Percentiles rank a stretch among this genome's conserved stretches.
These are phyloP conservation scores for Nylanderia fulva DNA, from an alignment of 1,140 invertebrate species.

Conservation along the genomic window DNA sequence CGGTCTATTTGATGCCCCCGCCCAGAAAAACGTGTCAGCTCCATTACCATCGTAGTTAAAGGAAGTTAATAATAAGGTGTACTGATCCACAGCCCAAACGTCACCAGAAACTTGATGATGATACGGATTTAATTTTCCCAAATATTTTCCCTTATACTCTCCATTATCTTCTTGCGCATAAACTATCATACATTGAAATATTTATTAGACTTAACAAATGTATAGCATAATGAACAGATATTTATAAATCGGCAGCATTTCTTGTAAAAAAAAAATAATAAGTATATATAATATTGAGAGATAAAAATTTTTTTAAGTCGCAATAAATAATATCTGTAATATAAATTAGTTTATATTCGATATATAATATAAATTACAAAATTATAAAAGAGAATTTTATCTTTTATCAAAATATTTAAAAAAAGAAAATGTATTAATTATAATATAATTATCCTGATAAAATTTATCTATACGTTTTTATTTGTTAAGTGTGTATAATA, in stretches of 20 bases:
- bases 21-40: slow-evolving; percentile 96
- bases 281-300: too few relatives aligned
- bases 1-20: slow-evolving; percentile 93
- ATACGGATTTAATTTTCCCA: slow-evolving; percentile 96
- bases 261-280: too few relatives aligned
- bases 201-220: neutral
- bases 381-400: too few relatives aligned
- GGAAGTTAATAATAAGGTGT: slow-evolving; percentile 92
- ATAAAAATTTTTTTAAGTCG: too few relatives aligned
- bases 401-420: too few relatives aligned
- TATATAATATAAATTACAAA: too few relatives aligned
- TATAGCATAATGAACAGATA: neutral
- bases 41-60: slow-evolving; percentile 97
- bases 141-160: slow-evolving; percentile 92
- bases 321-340: too few relatives aligned
- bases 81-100: slow-evolving; percentile 96
- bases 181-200: slow-evolving; percentile 56
- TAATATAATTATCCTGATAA: neutral
- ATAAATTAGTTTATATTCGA: too few relatives aligned
- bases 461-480: neutral
- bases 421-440: too few relatives aligned
- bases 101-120: slow-evolving; percentile 96
- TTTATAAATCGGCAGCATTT: too few relatives aligned
- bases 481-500: neutral
- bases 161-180: slow-evolving; percentile 86